phyloP scores from a whole-genome alignment of 2,113 vertebrate species.

The Psittacus erithacus region DNA sequence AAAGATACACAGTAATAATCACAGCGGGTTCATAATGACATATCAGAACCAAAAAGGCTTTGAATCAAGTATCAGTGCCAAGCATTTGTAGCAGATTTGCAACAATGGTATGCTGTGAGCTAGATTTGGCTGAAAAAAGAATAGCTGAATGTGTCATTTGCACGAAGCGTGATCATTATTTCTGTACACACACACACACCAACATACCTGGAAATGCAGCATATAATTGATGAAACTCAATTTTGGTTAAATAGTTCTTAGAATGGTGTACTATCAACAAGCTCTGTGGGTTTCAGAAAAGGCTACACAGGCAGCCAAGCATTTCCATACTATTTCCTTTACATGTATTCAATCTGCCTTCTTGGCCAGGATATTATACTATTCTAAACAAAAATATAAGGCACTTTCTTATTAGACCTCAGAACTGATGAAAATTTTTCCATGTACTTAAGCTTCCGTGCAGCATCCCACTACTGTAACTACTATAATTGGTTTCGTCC shows the following conservation, averaged over 20 bases:
- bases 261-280: neutral
- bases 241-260: neutral
- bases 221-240: neutral
- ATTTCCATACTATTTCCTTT: neutral
- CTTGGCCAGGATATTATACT: neutral
- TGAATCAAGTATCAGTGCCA: neutral
- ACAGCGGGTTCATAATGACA: neutral
- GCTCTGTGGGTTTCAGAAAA: neutral
- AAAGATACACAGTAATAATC: constrained; percentile 29
- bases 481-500: neutral
- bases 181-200: neutral
- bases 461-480: neutral
- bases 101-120: neutral
- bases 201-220: neutral
- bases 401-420: neutral
- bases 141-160: neutral
- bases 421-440: neutral
- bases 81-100: neutral
- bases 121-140: neutral
- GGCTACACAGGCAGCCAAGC: neutral
- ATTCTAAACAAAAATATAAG: neutral
- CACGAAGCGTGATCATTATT: neutral
- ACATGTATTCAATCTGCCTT: neutral
- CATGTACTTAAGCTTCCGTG: neutral
- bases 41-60: neutral